Base-by-base conservation (phyloP, 2,113 vertebrate genomes). In the Cyprinus carpio region DNA sequence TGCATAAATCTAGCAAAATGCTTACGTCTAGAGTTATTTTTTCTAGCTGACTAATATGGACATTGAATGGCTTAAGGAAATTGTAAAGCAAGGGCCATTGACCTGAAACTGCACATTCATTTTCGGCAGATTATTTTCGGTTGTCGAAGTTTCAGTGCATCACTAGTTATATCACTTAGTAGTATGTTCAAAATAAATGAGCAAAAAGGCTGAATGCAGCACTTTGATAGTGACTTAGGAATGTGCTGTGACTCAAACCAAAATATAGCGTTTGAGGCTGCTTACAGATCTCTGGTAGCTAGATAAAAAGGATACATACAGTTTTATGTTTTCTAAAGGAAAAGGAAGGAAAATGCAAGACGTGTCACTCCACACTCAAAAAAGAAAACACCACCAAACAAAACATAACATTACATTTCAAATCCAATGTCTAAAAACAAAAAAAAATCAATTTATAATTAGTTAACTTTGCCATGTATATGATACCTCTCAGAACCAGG, bases 361-460 rank as follows among this genome's bases (percentile, higher is more conserved):
- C 82, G 8, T 81, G 85, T 78, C 76, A 3, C 75, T 58, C 31
- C 81, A 76, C 16, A 76, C 84, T 86, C 54, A 27, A 80, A 67
- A 81, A 43, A 83, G 65, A 65, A 86, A 75, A 84, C 82, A 62
- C 49, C 29, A 10, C 18, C 56, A 64, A 54, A 43, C 72, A 65
- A 64, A 54, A 43, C 72, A 65, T 84, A 60, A 54, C 49, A 80
- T 77, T 86, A 84, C 82, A 40, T 67, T 10, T 16, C 62, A 77
- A 40, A 29, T 84, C 82, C 27, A 72, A 6, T 88, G 82, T 88
- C 76, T 78, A 18, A 31, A 37, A 88, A 88, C 87, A 84, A 18
- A 31, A 37, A 88, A 88, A 85, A 84, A 86, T 82, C 31, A 27
- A 40, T 49, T 81, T 81, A 84, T 72, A n/a, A n/a, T 81, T 54